These are phyloP conservation scores for Cryptocheilus praepositus DNA, from an alignment of 2,888 invertebrate species.

Conservation along the genomic window DNA sequence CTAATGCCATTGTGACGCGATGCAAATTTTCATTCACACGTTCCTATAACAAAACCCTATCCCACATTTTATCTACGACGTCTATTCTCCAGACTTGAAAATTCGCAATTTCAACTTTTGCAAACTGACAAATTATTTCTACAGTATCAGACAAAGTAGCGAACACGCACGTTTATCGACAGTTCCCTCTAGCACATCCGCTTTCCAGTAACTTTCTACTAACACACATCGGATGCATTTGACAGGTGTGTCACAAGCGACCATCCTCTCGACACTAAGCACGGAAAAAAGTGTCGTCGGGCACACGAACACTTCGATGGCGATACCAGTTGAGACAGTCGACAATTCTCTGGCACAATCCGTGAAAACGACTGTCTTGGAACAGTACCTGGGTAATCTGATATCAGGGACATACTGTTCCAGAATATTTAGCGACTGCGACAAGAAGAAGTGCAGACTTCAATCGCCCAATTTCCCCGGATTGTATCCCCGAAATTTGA, in stretches of 20 bases:
- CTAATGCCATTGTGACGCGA: too few species aligned
- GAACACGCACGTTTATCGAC: too few species aligned
- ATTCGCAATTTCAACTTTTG: too few species aligned
- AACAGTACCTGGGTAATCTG: constrained; percentile 89
- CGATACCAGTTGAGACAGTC: constrained; percentile 63
- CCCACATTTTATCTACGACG: too few species aligned
- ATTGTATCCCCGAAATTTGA: constrained; percentile 93
- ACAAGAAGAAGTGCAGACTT: constrained; percentile 90
- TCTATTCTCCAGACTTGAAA: too few species aligned
- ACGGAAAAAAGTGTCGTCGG: constrained; percentile 57
- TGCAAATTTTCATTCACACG: too few species aligned
- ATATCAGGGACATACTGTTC: constrained; percentile 95
- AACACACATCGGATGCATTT: neutral
- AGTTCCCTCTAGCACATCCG: too few species aligned
- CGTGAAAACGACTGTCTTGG: constrained; percentile 74
- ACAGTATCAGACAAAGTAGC: too few species aligned
- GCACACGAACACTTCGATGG: constrained; percentile 64
- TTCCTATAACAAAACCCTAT: too few species aligned
- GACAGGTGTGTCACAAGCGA: constrained; percentile 61
- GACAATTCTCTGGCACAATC: constrained; percentile 54
- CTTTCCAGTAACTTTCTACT: too few species aligned
- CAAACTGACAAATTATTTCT: too few species aligned
- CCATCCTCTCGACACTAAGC: constrained; percentile 50
- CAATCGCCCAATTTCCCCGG: constrained; percentile 96
- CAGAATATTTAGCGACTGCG: constrained; percentile 93